Conservation (phyloP, 1,140 invertebrate genomes). For the Cydia fagiglandana region DNA sequence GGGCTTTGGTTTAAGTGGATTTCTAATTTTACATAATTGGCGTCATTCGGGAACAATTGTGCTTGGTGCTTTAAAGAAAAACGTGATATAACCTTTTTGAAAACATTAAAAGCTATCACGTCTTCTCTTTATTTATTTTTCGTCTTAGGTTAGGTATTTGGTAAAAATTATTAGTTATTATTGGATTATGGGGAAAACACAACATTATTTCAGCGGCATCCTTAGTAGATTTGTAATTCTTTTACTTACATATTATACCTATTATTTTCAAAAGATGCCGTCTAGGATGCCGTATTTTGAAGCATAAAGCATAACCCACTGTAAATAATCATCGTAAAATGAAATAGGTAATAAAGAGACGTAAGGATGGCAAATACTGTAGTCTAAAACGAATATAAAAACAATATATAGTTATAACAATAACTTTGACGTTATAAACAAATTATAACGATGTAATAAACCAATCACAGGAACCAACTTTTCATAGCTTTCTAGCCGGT, state of each 20-base stretch:
- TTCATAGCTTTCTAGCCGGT: constrained; percentile 56
- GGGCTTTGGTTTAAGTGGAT: not conserved
- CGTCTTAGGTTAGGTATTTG: no score
- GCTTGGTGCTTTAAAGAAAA: not conserved
- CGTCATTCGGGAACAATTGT: not conserved
- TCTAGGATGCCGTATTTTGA: not conserved
- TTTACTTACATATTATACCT: not conserved
- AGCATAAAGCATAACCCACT: no score
- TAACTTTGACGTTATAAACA: not conserved
- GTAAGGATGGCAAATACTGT: no score
- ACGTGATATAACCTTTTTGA: not conserved
- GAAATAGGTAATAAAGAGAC: no score
- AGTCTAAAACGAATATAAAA: not conserved
- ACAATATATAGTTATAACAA: not conserved
- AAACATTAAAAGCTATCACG: not conserved
- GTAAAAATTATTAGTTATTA: no score
- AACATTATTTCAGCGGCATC: not conserved
- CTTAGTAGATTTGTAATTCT: not conserved
- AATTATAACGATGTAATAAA: constrained; percentile 6
- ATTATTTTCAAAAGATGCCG: not conserved
- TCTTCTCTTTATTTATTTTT: no score
- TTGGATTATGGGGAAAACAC: constrained; percentile 10
- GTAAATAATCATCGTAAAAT: no score
- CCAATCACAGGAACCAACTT: not conserved
- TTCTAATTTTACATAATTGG: constrained; percentile 1